A percentile compares a stretch with the other conserved stretches of the same genome.
Evolutionary conservation across 2,797 vertebrate species (phyloP).

Genomic region (Orientallactaga sibirica): DNA sequence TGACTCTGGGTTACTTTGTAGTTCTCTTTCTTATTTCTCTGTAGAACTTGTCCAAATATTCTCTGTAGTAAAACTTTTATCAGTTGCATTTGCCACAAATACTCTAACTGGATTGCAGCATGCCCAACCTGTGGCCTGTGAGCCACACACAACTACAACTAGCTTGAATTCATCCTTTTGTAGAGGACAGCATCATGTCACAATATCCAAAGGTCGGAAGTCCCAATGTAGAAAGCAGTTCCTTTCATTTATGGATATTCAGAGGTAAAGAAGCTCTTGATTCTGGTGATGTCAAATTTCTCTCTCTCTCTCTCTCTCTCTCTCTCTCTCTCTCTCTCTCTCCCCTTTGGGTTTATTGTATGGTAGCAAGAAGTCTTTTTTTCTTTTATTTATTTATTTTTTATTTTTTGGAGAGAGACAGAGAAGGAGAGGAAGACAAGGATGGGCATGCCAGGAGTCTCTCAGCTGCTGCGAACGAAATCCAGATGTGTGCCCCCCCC

Average conservation of each 20-base stretch:
- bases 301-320: background rate
- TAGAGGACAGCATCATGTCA: no score
- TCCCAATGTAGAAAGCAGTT: background rate
- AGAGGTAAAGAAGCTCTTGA: background rate
- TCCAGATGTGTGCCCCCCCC: no score
- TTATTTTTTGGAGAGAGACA: no score
- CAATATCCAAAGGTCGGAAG: no score
- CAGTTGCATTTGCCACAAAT: background rate
- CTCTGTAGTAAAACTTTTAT: background rate
- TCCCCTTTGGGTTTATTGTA: background rate
- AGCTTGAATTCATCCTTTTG: no score
- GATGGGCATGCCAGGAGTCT: no score
- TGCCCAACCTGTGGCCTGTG: no score
- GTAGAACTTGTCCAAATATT: background rate
- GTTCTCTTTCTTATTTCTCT: background rate
- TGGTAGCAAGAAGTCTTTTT: background rate
- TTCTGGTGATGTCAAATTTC: background rate
- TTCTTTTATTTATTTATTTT: no score
- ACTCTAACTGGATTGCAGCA: background rate
- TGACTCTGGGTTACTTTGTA: background rate
- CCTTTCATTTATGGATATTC: background rate
- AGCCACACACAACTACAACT: no score
- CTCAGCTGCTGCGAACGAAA: no score
- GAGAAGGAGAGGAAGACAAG: no score
- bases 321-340: background rate